Conservation (phyloP, 2,797 vertebrate species). For the Chiroxiphia lanceolata region DNA sequence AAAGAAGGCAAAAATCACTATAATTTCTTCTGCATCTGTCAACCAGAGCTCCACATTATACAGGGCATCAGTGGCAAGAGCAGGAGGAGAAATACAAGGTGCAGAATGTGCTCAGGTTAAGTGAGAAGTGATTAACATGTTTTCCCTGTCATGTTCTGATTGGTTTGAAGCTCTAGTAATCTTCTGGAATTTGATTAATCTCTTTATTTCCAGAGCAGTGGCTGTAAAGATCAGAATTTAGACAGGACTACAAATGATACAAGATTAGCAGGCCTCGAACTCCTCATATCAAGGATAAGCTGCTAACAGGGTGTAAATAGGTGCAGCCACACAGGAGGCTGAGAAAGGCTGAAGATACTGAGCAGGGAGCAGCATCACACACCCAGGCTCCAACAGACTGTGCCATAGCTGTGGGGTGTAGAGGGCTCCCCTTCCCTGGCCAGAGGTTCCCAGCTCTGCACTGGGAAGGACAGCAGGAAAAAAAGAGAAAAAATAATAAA, state of each 20-base stretch:
- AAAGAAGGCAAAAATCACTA: not conserved
- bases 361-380: not conserved
- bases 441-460: not conserved
- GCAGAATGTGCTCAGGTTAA: not conserved
- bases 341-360: not conserved
- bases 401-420: not conserved
- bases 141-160: not conserved
- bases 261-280: not conserved
- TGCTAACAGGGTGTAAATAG: not conserved
- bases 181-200: conserved; percentile 15
- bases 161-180: not conserved
- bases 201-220: not conserved
- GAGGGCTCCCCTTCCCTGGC: not conserved
- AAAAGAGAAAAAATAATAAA: not conserved
- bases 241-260: conserved; percentile 9
- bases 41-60: not conserved
- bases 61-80: not conserved
- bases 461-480: not conserved
- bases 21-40: not conserved
- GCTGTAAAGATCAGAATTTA: conserved; percentile 23
- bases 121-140: not conserved
- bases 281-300: not conserved
- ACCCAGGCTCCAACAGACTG: not conserved
- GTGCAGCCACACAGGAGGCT: not conserved
- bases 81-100: not conserved